Evolutionary conservation across 1,140 invertebrate species (phyloP).

Genomic region (Drosophila truncata): DNA sequence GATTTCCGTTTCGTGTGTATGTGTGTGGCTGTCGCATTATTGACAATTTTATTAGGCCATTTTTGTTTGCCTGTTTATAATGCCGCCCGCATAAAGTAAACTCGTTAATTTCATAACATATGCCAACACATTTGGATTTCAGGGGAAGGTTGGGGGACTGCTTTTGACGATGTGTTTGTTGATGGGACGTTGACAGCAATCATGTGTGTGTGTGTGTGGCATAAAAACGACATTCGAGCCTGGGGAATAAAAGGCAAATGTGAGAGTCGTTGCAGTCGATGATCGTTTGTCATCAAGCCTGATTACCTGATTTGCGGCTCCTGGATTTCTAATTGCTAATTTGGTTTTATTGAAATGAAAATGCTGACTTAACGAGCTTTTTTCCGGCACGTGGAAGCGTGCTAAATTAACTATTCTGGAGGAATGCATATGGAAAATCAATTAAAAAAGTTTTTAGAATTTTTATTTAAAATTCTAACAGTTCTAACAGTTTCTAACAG

Average conservation of each 20-base stretch:
- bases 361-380: not conserved
- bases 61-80: slow-evolving; percentile 59
- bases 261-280: slow-evolving; percentile 25
- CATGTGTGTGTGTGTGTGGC: slow-evolving; percentile 22
- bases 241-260: slow-evolving; percentile 36
- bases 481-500: too few relatives aligned
- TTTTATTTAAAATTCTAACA: too few relatives aligned
- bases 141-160: not conserved
- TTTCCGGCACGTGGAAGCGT: not conserved
- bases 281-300: slow-evolving; percentile 44
- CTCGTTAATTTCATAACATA: slow-evolving; percentile 74
- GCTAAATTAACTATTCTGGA: not conserved
- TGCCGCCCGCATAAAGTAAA: slow-evolving; percentile 53
- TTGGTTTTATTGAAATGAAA: slow-evolving; percentile 9
- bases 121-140: slow-evolving; percentile 41
- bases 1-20: slow-evolving; percentile 12
- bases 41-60: slow-evolving; percentile 75
- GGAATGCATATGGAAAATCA: too few relatives aligned
- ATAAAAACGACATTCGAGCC: slow-evolving; percentile 44
- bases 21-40: slow-evolving; percentile 47
- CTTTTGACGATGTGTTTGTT: slow-evolving; percentile 34
- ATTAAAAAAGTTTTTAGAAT: too few relatives aligned
- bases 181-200: slow-evolving; percentile 41
- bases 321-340: slow-evolving; percentile 34
- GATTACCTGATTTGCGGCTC: slow-evolving; percentile 27